A percentile compares a stretch with the other conserved stretches of the same genome.
phyloP scores from a whole-genome alignment of 2,113 vertebrate species.

The Pyxicephalus adspersus region DNA sequence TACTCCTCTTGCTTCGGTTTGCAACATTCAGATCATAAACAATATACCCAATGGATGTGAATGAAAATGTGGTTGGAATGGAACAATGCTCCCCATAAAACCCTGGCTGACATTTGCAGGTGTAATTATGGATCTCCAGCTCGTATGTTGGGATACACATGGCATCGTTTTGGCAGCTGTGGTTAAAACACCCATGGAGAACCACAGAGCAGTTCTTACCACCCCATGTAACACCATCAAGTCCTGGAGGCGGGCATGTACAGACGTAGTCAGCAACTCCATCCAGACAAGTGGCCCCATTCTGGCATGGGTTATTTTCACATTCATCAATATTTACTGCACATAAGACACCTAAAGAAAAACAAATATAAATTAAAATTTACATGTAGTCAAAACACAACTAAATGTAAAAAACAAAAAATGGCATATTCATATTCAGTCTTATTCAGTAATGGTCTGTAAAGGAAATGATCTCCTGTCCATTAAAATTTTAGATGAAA shows the following conservation, averaged over 20 bases:
- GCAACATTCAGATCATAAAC: constrained; percentile 67
- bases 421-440: no score
- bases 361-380: not conserved
- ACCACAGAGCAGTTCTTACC: constrained; percentile 83
- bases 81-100: constrained; percentile 79
- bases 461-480: no score
- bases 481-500: no score
- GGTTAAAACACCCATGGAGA: constrained; percentile 80
- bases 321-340: constrained; percentile 89
- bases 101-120: constrained; percentile 83
- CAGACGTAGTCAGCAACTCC: constrained; percentile 81
- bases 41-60: constrained; percentile 72
- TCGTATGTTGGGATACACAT: constrained; percentile 78
- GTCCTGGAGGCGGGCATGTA: constrained; percentile 70
- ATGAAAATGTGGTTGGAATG: constrained; percentile 87
- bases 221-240: constrained; percentile 78
- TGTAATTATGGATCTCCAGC: constrained; percentile 74
- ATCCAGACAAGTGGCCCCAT: constrained; percentile 84
- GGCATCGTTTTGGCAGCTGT: constrained; percentile 80
- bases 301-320: constrained; percentile 83
- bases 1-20: constrained; percentile 61
- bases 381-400: not conserved
- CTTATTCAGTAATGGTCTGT: no score
- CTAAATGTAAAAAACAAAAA: no score
- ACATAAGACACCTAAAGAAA: constrained; percentile 78